phyloP scores from a whole-genome alignment of 2,113 vertebrate genomes.

The Stegastes partitus region DNA sequence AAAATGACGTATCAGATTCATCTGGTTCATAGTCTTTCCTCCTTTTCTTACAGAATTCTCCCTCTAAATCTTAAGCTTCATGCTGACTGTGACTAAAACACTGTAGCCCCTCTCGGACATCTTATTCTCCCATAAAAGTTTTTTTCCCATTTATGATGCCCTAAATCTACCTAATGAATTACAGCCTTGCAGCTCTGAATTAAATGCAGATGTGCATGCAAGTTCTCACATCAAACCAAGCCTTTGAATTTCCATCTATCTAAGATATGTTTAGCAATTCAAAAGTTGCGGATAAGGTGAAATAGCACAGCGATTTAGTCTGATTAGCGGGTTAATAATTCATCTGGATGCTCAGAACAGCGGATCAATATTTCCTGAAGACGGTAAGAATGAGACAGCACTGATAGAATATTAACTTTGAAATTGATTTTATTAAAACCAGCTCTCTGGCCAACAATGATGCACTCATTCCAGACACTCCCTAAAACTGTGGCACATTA shows the following conservation, averaged over 20 bases:
- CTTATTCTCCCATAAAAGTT: neutral
- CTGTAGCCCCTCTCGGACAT: neutral
- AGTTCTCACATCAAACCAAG: too few species aligned
- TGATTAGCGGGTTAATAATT: slow-evolving; percentile 1
- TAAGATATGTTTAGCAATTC: neutral
- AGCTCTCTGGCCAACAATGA: neutral
- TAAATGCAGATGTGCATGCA: neutral
- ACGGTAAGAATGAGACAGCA: neutral
- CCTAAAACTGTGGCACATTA: slow-evolving; percentile 7
- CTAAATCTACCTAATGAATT: neutral
- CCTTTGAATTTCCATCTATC: too few species aligned
- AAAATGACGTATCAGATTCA: neutral
- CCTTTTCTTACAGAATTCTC: neutral
- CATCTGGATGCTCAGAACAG: neutral
- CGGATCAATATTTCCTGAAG: neutral
- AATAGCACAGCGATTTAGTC: neutral
- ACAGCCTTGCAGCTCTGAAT: neutral
- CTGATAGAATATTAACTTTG: slow-evolving; percentile 31
- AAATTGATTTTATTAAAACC: slow-evolving; percentile 12
- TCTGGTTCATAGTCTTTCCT: neutral
- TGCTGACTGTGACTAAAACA: neutral
- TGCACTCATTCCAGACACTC: slow-evolving; percentile 12
- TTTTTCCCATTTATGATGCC: neutral
- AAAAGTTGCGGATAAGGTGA: neutral
- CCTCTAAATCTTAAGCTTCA: neutral